Conservation (phyloP, 2,888 invertebrate species). For the Anagyrus pseudococci region DNA sequence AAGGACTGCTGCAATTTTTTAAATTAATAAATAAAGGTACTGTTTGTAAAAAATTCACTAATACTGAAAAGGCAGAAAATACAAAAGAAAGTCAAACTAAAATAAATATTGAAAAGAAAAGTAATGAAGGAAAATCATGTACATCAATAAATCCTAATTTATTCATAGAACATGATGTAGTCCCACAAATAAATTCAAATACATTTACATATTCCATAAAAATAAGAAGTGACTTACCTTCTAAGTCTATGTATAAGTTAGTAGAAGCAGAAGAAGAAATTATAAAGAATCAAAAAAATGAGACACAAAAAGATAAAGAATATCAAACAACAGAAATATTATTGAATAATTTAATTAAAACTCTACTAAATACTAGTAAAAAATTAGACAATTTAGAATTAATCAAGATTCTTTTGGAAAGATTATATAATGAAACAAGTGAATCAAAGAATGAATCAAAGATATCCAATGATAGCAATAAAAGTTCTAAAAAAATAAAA, state of each 20-base stretch:
- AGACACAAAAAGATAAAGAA: background rate
- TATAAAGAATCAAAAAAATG: slow-evolving; percentile 1
- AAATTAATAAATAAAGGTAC: slow-evolving; percentile 7
- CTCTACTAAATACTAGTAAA: slow-evolving; percentile 14
- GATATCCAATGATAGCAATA: background rate
- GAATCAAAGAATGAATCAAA: slow-evolving; percentile 9
- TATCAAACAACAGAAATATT: background rate
- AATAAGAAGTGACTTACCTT: slow-evolving; percentile 16
- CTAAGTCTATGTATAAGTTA: background rate
- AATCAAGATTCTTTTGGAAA: slow-evolving; percentile 15
- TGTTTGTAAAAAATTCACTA: background rate
- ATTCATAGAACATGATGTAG: slow-evolving; percentile 19
- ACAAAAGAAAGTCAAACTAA: slow-evolving; percentile 7
- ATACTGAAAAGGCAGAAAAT: slow-evolving; percentile 3
- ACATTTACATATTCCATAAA: slow-evolving; percentile 18
- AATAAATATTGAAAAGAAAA: slow-evolving; percentile 14
- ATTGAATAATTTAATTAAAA: slow-evolving; percentile 22
- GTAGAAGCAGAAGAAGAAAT: slow-evolving; percentile 3
- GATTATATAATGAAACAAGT: slow-evolving; percentile 5
- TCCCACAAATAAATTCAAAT: slow-evolving; percentile 2
- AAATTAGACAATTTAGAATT: slow-evolving; percentile 15
- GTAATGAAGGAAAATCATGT: slow-evolving; percentile 12
- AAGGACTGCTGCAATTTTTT: slow-evolving; percentile 6
- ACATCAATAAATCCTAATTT: slow-evolving; percentile 3
- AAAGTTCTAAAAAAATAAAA: slow-evolving; percentile 1